These are phyloP conservation scores for Drosophila busckii DNA, from an alignment of 1,140 invertebrate species.

Conservation along the genomic window DNA sequence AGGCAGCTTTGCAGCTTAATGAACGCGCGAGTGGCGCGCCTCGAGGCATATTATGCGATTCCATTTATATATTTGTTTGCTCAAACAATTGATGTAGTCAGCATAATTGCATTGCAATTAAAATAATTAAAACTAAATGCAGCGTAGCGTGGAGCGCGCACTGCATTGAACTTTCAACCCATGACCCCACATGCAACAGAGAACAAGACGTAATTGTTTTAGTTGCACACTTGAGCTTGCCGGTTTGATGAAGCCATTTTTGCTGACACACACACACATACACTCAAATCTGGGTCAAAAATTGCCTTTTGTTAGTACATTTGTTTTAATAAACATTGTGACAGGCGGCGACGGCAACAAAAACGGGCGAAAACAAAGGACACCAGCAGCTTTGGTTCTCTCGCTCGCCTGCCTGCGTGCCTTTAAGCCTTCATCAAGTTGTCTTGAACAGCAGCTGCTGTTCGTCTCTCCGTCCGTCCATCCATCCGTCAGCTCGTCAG, in stretches of 20 bases:
- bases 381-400: slow-evolving; percentile 15
- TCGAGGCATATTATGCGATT: slow-evolving; percentile 7
- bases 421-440: slow-evolving; percentile 63
- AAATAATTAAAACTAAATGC: slow-evolving; percentile 62
- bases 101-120: slow-evolving; percentile 71
- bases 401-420: slow-evolving; percentile 13
- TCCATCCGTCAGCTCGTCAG: slow-evolving; percentile 6
- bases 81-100: slow-evolving; percentile 46
- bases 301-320: slow-evolving; percentile 62
- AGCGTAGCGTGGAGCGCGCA: slow-evolving; percentile 2
- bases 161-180: slow-evolving; percentile 55
- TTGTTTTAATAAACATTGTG: slow-evolving; percentile 75
- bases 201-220: slow-evolving; percentile 56
- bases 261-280: slow-evolving; percentile 34
- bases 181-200: slow-evolving; percentile 4
- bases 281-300: slow-evolving; percentile 64
- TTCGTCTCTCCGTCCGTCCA: slow-evolving; percentile 11
- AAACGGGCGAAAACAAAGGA: slow-evolving; percentile 17
- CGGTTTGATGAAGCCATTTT: slow-evolving; percentile 61
- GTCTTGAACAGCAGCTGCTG: slow-evolving; percentile 26
- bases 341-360: slow-evolving; percentile 43
- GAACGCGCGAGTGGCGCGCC: slow-evolving; percentile 12
- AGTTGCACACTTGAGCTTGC: slow-evolving; percentile 18
- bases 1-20: slow-evolving; percentile 37
- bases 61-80: slow-evolving; percentile 11